Evolutionary conservation across 92 coral and sea anemone species (phyloP).

Genomic region (Bergia puertoricense): DNA sequence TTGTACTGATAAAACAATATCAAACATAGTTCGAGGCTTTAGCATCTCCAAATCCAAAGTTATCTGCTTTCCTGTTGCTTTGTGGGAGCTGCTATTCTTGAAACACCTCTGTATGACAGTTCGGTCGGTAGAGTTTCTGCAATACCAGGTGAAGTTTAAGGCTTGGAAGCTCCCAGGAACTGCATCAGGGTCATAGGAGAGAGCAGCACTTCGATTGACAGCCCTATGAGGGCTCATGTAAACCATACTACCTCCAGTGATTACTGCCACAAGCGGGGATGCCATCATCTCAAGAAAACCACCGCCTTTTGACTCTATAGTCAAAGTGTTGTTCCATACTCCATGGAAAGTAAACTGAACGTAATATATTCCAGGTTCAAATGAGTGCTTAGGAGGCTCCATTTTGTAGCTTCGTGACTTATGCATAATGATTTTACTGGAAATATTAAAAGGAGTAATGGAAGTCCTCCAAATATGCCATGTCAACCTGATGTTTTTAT

Average conservation of each 20-base stretch:
- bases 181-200: conserved; percentile 21
- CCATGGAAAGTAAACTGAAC: conserved; percentile 3
- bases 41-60: not conserved
- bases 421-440: not conserved
- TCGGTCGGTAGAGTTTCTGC: not conserved
- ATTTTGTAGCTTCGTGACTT: conserved; percentile 1
- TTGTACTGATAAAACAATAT: not conserved
- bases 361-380: not conserved
- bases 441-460: not conserved
- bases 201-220: not conserved
- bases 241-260: not conserved
- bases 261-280: conserved; percentile 1
- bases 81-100: not conserved
- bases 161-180: too few species aligned
- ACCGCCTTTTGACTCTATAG: not conserved
- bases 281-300: not conserved
- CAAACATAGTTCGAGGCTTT: not conserved
- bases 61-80: not conserved
- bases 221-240: not conserved
- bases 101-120: not conserved
- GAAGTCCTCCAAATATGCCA: not conserved
- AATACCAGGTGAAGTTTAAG: conserved; percentile 4
- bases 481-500: not conserved
- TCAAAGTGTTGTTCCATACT: not conserved
- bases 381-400: not conserved